These are phyloP conservation scores for Brachionus calyciflorus DNA, from an alignment of 1,140 invertebrate species.

Conservation along the genomic window DNA sequence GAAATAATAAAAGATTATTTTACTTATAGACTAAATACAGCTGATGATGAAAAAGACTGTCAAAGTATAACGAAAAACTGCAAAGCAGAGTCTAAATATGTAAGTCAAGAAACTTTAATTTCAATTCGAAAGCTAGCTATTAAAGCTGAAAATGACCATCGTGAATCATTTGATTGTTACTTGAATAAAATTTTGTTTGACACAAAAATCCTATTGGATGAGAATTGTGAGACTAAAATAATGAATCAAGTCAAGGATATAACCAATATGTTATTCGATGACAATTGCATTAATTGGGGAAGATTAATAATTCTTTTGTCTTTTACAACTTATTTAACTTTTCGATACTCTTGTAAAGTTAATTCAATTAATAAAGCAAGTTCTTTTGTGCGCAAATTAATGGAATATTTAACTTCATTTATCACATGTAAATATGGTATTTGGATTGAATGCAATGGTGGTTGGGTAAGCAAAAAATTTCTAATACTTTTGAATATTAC, in stretches of 20 bases:
- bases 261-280: conserved; percentile 23
- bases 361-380: conserved; percentile 22
- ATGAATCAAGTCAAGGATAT: conserved; percentile 4
- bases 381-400: conserved; percentile 20
- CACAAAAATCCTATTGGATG: not conserved
- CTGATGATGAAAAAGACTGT: conserved; percentile 10
- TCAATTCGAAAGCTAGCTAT: conserved; percentile 16
- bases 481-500: not conserved
- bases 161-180: conserved; percentile 21
- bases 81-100: conserved; percentile 16
- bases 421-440: conserved; percentile 41
- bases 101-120: not conserved
- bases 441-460: conserved; percentile 36
- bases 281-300: conserved; percentile 32
- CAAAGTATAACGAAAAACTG: conserved; percentile 1
- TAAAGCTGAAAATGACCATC: conserved; percentile 11
- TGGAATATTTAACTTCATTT: conserved; percentile 8
- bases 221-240: conserved; percentile 12
- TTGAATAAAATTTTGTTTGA: conserved; percentile 8
- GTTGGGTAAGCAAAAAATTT: conserved; percentile 14
- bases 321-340: conserved; percentile 13
- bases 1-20: conserved; percentile 41
- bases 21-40: conserved; percentile 1
- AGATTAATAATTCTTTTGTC: not conserved
- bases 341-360: conserved; percentile 17